Percentiles rank a stretch among this genome's conserved stretches.
Evolutionary conservation across 53 echinoderm and acorn worm genomes (phyloP).

Genomic region (Astropecten irregularis): DNA sequence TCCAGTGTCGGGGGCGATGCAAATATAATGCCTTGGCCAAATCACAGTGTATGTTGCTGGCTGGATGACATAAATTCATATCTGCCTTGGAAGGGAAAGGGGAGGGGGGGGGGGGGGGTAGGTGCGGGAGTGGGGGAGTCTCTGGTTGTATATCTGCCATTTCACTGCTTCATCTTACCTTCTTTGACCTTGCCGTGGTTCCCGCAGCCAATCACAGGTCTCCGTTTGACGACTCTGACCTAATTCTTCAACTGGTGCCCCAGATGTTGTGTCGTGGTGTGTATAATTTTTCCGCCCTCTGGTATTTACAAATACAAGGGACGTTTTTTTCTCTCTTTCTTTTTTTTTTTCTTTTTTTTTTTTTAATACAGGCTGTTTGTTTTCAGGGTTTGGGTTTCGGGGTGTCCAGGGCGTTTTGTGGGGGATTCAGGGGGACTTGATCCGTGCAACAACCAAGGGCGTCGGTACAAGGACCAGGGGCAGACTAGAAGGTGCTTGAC

Average conservation of each 20-base stretch:
- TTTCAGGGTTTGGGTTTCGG: conserved; percentile 43
- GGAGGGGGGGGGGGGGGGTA: too few relatives aligned
- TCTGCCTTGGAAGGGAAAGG: neutral
- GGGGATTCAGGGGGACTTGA: neutral
- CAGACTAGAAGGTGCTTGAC: conserved; percentile 59
- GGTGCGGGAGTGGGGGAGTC: too few relatives aligned
- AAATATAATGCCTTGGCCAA: conserved; percentile 3
- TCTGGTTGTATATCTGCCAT: conserved; percentile 35
- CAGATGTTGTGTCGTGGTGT: conserved; percentile 34
- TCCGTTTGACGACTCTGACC: conserved; percentile 48
- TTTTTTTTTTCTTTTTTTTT: conserved; percentile 42
- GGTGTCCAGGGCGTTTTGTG: neutral
- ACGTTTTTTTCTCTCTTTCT: too few relatives aligned
- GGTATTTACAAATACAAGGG: conserved; percentile 53
- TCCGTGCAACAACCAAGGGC: conserved; percentile 1
- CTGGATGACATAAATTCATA: conserved; percentile 39
- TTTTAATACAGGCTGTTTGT: conserved; percentile 42
- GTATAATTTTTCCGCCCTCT: conserved; percentile 44
- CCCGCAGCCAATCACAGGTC: conserved; percentile 40
- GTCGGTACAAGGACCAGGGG: neutral
- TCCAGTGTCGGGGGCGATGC: conserved; percentile 6
- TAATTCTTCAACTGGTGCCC: conserved; percentile 25
- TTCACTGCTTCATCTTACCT: conserved; percentile 35
- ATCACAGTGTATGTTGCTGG: conserved; percentile 1
- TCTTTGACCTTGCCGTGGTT: conserved; percentile 19